These are phyloP conservation scores for Marmota flaviventris DNA, from an alignment of 2,113 vertebrate species.

Conservation along the genomic window DNA sequence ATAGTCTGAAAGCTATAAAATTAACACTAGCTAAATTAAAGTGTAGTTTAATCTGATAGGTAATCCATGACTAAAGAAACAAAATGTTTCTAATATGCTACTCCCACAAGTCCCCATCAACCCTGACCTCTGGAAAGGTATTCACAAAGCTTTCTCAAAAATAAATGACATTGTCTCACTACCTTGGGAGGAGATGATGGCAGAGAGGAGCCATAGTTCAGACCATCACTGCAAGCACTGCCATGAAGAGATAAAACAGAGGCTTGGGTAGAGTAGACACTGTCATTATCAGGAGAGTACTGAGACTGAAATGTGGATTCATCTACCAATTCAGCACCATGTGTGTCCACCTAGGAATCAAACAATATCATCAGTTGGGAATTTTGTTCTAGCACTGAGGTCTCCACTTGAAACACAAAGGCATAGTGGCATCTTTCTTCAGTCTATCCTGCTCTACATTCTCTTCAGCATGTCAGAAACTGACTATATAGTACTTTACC, in stretches of 20 bases:
- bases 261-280: constrained; percentile 89
- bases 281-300: constrained; percentile 89
- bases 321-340: constrained; percentile 90
- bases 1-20: background rate
- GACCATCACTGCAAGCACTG: constrained; percentile 89
- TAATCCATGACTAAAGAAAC: background rate
- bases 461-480: background rate
- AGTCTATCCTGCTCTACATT: background rate
- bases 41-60: constrained; percentile 16
- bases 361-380: constrained; percentile 74
- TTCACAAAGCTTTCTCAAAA: background rate
- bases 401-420: background rate
- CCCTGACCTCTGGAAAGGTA: constrained; percentile 5
- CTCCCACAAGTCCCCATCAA: background rate
- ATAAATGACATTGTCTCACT: constrained; percentile 68
- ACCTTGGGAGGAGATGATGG: constrained; percentile 92
- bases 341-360: constrained; percentile 92
- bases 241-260: constrained; percentile 92
- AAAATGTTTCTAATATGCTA: background rate
- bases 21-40: constrained; percentile 55
- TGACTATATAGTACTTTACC: background rate
- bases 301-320: constrained; percentile 90
- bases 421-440: background rate
- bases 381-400: constrained; percentile 41
- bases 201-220: constrained; percentile 86